These are phyloP conservation scores for Sarcophaga subvicina DNA, from an alignment of 2,888 invertebrate genomes.

Conservation along the genomic window DNA sequence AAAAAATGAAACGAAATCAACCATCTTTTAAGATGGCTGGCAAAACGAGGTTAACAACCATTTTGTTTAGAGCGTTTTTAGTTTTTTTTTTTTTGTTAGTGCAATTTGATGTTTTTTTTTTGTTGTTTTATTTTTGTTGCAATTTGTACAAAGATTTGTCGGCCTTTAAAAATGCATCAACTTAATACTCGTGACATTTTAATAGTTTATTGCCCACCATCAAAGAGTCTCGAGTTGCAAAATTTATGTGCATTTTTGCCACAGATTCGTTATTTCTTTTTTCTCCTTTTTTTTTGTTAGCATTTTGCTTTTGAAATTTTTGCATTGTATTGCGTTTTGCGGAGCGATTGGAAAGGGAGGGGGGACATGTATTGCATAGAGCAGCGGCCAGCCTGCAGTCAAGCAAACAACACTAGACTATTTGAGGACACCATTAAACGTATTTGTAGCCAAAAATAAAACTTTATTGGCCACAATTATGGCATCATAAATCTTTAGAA, in stretches of 20 bases:
- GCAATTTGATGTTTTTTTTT: background rate
- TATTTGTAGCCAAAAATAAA: slow-evolving; percentile 67
- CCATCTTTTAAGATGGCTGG: too few species aligned
- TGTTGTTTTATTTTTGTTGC: slow-evolving; percentile 6
- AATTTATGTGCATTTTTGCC: slow-evolving; percentile 67
- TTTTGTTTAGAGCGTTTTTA: background rate
- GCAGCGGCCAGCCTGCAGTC: background rate
- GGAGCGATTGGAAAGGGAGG: too few species aligned
- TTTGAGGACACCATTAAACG: slow-evolving; percentile 56
- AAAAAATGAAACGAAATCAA: too few species aligned
- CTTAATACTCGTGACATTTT: slow-evolving; percentile 63
- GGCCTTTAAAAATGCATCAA: slow-evolving; percentile 52
- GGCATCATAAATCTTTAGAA: slow-evolving; percentile 67
- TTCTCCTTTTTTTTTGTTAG: background rate
- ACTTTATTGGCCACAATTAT: slow-evolving; percentile 69
- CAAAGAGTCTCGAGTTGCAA: slow-evolving; percentile 64
- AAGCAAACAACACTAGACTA: slow-evolving; percentile 11
- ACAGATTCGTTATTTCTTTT: slow-evolving; percentile 28
- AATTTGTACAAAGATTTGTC: slow-evolving; percentile 51
- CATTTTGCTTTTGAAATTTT: slow-evolving; percentile 31
- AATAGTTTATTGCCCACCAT: slow-evolving; percentile 68
- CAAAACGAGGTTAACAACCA: slow-evolving; percentile 19
- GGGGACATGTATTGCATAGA: too few species aligned
- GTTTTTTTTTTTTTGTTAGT: background rate
- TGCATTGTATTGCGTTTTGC: background rate